Evolutionary conservation across 1,140 invertebrate genomes (phyloP).

Genomic region (Eubasilissa regina): DNA sequence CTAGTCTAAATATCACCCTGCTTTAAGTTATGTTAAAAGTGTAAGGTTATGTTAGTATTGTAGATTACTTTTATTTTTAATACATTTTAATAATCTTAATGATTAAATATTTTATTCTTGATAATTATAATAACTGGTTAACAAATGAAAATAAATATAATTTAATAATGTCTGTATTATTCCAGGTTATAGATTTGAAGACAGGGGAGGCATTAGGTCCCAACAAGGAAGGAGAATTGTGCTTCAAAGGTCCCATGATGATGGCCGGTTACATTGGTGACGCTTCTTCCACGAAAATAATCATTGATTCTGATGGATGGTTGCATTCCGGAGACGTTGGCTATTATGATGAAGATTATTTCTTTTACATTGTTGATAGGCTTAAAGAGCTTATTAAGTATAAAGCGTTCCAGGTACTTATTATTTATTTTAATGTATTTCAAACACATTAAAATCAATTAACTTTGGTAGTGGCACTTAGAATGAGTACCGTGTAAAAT

Average conservation of each 20-base stretch:
- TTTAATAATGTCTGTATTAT: slow-evolving; percentile 1
- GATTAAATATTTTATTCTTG: no score
- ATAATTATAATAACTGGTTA: no score
- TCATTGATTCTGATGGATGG: slow-evolving; percentile 82
- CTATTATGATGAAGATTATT: slow-evolving; percentile 79
- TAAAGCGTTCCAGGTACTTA: slow-evolving; percentile 81
- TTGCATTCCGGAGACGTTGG: slow-evolving; percentile 86
- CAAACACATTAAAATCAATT: not conserved
- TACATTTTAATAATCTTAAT: no score
- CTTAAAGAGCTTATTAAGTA: slow-evolving; percentile 88
- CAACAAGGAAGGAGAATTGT: slow-evolving; percentile 75
- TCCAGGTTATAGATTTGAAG: slow-evolving; percentile 71
- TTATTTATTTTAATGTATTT: not conserved
- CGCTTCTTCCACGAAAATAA: slow-evolving; percentile 76
- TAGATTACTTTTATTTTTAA: no score
- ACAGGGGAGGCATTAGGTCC: slow-evolving; percentile 73
- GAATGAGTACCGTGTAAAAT: no score
- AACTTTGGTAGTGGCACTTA: no score
- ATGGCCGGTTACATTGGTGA: slow-evolving; percentile 79
- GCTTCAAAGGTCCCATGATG: slow-evolving; percentile 74
- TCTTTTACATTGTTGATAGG: slow-evolving; percentile 82
- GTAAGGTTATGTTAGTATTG: no score
- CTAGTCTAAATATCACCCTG: no score
- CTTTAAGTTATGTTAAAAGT: no score
- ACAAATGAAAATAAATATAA: no score